Percentiles rank a stretch among this genome's conserved stretches.
phyloP scores from a whole-genome alignment of 2,888 invertebrate genomes.

The Malacosoma neustria region DNA sequence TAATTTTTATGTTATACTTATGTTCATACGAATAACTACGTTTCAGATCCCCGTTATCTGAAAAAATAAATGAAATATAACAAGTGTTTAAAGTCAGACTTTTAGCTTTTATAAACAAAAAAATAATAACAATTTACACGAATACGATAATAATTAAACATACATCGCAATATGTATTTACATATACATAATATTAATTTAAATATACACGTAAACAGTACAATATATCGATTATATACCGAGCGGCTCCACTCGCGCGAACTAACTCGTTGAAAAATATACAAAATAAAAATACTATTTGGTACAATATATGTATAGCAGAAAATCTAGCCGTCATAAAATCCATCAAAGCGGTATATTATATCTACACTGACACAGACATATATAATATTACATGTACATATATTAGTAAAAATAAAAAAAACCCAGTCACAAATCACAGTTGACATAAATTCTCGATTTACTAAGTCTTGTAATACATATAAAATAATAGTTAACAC shows the following conservation, averaged over 20 bases:
- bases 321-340: conserved; percentile 68
- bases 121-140: conserved; percentile 66
- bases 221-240: conserved; percentile 49
- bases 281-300: conserved; percentile 75
- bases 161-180: conserved; percentile 71
- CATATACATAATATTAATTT: conserved; percentile 67
- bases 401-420: no score
- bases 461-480: conserved; percentile 67
- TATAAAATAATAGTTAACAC: conserved; percentile 57
- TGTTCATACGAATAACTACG: conserved; percentile 48
- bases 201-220: conserved; percentile 67
- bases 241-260: conserved; percentile 12
- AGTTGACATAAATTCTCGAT: conserved; percentile 73
- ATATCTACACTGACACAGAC: conserved; percentile 61
- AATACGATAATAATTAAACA: conserved; percentile 68
- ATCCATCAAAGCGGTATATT: conserved; percentile 62
- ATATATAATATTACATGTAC: conserved; percentile 62
- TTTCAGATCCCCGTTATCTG: conserved; percentile 58
- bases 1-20: conserved; percentile 47
- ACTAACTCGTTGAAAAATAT: conserved; percentile 64
- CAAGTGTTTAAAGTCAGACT: conserved; percentile 73
- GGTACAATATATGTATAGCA: conserved; percentile 71
- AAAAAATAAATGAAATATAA: conserved; percentile 55
- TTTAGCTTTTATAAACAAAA: conserved; percentile 63
- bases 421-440: conserved; percentile 73